A percentile compares a stretch with the other conserved stretches of the same genome.
phyloP scores from a whole-genome alignment of 2,113 vertebrate species.

The Colaptes auratus region DNA sequence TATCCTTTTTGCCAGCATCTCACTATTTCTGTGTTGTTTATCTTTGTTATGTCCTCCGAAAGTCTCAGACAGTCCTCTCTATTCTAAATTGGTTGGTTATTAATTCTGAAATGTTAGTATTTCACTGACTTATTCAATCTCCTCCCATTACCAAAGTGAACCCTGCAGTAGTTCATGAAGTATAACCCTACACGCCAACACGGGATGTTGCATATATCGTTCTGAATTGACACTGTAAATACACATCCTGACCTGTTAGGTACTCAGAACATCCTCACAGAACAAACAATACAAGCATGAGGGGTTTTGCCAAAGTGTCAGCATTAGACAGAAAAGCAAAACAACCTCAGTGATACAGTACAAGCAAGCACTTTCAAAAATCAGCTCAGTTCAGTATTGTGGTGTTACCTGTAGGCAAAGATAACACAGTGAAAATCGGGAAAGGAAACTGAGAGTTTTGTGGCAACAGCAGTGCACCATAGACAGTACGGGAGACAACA shows the following conservation, averaged over 20 bases:
- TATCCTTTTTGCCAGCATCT: not conserved
- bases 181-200: not conserved
- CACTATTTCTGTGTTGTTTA: not conserved
- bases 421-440: not conserved
- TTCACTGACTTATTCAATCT: not conserved
- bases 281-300: not conserved
- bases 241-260: not conserved
- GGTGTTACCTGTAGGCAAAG: not conserved
- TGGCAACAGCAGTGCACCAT: not conserved
- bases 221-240: not conserved
- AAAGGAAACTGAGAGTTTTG: not conserved
- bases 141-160: not conserved
- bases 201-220: fast-evolving
- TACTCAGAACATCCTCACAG: not conserved
- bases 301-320: not conserved
- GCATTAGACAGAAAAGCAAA: not conserved
- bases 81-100: not conserved
- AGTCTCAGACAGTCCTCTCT: not conserved
- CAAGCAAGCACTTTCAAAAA: not conserved
- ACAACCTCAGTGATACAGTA: not conserved
- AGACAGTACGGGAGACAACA: not conserved
- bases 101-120: not conserved
- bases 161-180: not conserved
- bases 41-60: not conserved
- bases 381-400: not conserved